Conservation (phyloP, 2,888 invertebrate species). For the Ligdia adustata region DNA sequence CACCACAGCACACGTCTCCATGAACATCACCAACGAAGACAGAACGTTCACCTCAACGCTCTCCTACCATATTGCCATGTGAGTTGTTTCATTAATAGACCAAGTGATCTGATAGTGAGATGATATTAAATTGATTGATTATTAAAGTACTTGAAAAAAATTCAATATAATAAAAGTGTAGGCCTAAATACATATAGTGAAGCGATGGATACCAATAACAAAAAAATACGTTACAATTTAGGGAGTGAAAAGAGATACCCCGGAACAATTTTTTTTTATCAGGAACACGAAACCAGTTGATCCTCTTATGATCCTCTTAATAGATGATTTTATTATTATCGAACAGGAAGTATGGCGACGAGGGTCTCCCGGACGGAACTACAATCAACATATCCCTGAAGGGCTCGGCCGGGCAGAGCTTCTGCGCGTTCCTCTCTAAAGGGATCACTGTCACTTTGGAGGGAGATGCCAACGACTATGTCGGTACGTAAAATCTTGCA, state of each 20-base stretch:
- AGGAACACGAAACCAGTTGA: no score
- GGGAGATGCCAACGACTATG: conserved; percentile 99
- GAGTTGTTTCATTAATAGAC: no score
- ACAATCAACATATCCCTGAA: conserved; percentile 91
- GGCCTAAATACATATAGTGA: no score
- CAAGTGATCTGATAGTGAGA: no score
- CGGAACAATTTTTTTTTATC: no score
- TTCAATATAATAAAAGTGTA: no score
- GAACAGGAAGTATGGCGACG: conserved; percentile 94
- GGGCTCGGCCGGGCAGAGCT: conserved; percentile 99
- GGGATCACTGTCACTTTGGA: conserved; percentile 96
- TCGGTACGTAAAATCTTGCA: conserved; percentile 86
- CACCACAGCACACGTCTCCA: conserved; percentile 87
- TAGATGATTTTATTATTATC: background rate
- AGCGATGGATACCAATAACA: no score
- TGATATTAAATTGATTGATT: no score
- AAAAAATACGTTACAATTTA: no score
- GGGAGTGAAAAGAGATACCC: no score
- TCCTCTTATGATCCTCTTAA: background rate
- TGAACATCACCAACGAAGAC: conserved; percentile 95
- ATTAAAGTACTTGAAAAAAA: no score
- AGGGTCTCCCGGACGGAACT: conserved; percentile 91
- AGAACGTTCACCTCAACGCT: conserved; percentile 97
- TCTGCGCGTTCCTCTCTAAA: conserved; percentile 97
- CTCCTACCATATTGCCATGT: conserved; percentile 97